Percentiles rank a stretch among this genome's conserved stretches.
phyloP scores from a whole-genome alignment of 2,113 vertebrate species.

The Crotalus viridis region DNA sequence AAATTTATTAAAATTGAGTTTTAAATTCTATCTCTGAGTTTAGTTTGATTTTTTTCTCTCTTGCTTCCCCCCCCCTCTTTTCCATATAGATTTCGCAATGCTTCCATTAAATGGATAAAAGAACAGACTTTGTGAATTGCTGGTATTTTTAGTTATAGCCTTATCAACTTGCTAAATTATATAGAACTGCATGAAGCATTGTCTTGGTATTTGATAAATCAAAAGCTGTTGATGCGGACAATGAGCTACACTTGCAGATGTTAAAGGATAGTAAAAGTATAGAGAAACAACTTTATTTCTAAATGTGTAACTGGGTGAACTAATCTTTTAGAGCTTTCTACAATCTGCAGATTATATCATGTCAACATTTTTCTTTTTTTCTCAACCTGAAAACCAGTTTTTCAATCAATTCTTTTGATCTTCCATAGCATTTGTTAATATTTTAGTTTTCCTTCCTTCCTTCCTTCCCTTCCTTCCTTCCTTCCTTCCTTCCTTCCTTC shows the following conservation, averaged over 20 bases:
- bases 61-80: neutral
- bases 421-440: neutral
- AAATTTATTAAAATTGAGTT: slow-evolving; percentile 29
- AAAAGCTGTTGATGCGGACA: slow-evolving; percentile 19
- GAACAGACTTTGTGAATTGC: neutral
- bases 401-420: neutral
- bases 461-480: neutral
- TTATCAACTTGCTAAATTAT: slow-evolving; percentile 29
- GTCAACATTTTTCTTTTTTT: neutral
- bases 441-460: neutral
- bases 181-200: accelerated
- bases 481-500: neutral
- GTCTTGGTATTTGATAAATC: neutral
- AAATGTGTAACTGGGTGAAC: neutral
- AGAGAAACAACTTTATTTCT: slow-evolving; percentile 8
- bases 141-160: slow-evolving; percentile 22
- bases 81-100: neutral
- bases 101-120: neutral
- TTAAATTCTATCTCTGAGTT: slow-evolving; percentile 10
- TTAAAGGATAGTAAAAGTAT: slow-evolving; percentile 4
- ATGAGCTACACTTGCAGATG: slow-evolving; percentile 12
- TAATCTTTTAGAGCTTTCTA: neutral
- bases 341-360: neutral
- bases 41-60: neutral
- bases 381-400: neutral